Conservation (phyloP, 2,888 invertebrate species). For the Plagodis pulveraria region DNA sequence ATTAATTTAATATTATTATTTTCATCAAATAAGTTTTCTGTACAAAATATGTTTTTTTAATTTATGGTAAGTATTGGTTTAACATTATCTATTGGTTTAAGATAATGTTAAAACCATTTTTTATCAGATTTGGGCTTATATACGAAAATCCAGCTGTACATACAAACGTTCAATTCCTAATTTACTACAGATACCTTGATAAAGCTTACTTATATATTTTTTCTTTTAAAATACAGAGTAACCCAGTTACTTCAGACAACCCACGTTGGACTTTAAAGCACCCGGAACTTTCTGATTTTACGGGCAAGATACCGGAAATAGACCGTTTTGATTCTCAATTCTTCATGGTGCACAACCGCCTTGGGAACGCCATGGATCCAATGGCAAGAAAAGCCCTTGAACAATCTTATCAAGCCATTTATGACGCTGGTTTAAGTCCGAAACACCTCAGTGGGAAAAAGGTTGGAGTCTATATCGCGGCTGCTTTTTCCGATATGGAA, state of each 20-base stretch:
- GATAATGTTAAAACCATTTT: background rate
- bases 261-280: constrained; percentile 62
- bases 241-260: constrained; percentile 73
- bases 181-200: background rate
- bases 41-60: background rate
- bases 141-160: background rate
- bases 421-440: constrained; percentile 89
- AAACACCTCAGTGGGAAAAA: constrained; percentile 78
- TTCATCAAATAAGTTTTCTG: too few relatives aligned
- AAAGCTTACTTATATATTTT: background rate
- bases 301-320: constrained; percentile 86
- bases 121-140: background rate
- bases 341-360: constrained; percentile 88
- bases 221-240: background rate
- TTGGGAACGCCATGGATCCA: constrained; percentile 70
- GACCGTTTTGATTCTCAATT: constrained; percentile 88
- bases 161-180: background rate
- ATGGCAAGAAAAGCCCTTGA: constrained; percentile 89
- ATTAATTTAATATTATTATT: too few relatives aligned
- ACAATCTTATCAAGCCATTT: constrained; percentile 88
- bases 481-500: constrained; percentile 86
- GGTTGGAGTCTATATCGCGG: constrained; percentile 71
- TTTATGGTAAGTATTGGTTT: too few relatives aligned
- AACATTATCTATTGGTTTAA: background rate
- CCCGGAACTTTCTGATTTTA: constrained; percentile 80